A percentile compares a stretch with the other conserved stretches of the same genome.
Evolutionary conservation across 2,797 vertebrate species (phyloP).

Genomic region (Spinus olivaceus): DNA sequence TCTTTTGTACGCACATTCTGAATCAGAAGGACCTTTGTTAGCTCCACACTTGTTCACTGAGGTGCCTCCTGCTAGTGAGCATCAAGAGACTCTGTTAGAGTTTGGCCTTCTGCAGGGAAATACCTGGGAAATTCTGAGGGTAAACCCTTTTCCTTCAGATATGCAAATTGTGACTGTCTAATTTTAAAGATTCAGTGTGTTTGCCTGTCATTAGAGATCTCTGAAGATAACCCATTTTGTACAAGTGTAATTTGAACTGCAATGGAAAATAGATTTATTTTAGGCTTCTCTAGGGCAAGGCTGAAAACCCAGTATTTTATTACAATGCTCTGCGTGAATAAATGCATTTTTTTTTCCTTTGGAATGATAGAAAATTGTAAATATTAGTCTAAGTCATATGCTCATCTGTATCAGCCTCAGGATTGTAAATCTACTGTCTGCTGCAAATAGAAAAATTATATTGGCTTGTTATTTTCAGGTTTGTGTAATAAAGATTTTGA

Average conservation of each 20-base stretch:
- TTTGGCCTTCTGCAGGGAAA: neutral
- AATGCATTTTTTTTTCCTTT: neutral
- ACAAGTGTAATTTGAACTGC: neutral
- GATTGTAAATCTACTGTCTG: neutral
- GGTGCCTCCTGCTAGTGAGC: neutral
- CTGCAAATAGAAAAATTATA: neutral
- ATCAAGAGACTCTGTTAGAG: neutral
- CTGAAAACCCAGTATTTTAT: neutral
- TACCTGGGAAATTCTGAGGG: neutral
- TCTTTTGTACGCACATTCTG: neutral
- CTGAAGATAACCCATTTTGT: neutral
- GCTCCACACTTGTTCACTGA: neutral
- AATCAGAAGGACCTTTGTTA: neutral
- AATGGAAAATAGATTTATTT: neutral
- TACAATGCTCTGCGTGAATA: neutral
- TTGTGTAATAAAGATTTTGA: neutral
- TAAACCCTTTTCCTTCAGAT: neutral
- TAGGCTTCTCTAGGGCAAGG: neutral
- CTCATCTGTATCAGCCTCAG: neutral
- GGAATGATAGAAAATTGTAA: neutral
- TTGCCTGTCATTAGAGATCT: neutral
- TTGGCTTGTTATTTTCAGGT: neutral
- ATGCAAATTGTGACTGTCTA: neutral
- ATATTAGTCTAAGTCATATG: neutral
- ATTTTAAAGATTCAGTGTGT: neutral